phyloP scores from a whole-genome alignment of 2,113 vertebrate genomes.

The Uria aalge region DNA sequence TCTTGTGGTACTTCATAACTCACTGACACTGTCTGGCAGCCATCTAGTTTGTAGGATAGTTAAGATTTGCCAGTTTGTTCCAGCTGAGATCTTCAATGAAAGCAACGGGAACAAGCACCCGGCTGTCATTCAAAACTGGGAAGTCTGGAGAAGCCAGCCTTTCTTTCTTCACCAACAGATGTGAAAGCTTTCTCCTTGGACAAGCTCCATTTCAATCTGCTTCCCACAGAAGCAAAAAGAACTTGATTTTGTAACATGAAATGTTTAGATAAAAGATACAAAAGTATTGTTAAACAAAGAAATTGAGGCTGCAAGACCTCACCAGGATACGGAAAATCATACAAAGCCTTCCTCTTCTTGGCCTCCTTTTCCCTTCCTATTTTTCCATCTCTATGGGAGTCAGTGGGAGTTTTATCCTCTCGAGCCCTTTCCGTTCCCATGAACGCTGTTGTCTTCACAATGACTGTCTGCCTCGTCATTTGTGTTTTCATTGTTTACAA shows the following conservation, averaged over 20 bases:
- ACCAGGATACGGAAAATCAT: not conserved
- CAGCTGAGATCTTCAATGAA: not conserved
- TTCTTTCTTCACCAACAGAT: not conserved
- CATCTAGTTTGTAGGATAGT: not conserved
- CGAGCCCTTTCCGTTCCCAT: not conserved
- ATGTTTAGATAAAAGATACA: not conserved
- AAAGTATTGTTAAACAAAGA: not conserved
- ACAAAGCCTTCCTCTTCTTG: not conserved
- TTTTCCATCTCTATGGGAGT: not conserved
- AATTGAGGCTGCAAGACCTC: not conserved
- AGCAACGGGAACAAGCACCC: not conserved
- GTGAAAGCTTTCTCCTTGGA: not conserved
- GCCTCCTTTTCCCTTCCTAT: not conserved
- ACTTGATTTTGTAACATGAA: not conserved
- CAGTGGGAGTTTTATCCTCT: not conserved
- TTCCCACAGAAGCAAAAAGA: not conserved
- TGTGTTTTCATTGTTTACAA: not conserved
- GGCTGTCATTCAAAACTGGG: not conserved
- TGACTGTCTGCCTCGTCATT: not conserved
- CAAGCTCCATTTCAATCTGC: not conserved
- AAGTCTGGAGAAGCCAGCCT: not conserved
- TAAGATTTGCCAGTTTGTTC: not conserved
- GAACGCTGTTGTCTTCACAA: not conserved
- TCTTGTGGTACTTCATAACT: not conserved
- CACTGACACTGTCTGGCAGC: not conserved